Conservation (phyloP, 2,113 vertebrate genomes). For the Picathartes gymnocephalus region DNA sequence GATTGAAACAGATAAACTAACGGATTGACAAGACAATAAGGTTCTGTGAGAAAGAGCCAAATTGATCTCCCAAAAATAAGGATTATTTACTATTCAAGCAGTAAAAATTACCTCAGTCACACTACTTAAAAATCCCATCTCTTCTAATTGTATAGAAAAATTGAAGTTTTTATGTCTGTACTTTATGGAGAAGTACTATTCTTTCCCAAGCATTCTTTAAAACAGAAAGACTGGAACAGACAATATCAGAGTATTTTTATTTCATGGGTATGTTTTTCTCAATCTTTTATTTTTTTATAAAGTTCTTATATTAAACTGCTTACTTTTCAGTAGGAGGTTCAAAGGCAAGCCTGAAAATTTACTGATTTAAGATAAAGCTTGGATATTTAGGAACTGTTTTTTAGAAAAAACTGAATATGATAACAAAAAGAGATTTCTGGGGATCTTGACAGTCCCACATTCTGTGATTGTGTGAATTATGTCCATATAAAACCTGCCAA, state of each 20-base stretch:
- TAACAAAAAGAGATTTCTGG: not conserved
- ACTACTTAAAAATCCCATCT: not conserved
- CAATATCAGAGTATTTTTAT: not conserved
- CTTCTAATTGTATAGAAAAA: not conserved
- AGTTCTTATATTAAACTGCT: not conserved
- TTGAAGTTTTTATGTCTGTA: not conserved
- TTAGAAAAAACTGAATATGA: not conserved
- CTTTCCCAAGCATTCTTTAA: not conserved
- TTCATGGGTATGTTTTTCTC: not conserved
- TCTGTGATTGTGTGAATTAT: not conserved
- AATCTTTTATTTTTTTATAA: not conserved
- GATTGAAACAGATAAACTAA: not conserved
- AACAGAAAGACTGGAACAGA: not conserved
- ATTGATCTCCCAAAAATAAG: not conserved
- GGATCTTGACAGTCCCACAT: not conserved
- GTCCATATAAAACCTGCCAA: not conserved
- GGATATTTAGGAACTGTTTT: not conserved
- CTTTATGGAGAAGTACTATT: not conserved
- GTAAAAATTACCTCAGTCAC: not conserved
- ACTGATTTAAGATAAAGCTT: not conserved
- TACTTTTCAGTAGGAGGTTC: not conserved
- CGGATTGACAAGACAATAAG: not conserved
- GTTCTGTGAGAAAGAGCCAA: not conserved
- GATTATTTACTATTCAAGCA: not conserved
- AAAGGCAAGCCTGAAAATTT: not conserved